Base-by-base conservation (phyloP, 1,140 invertebrate species). In the Cotesia chilonis region DNA sequence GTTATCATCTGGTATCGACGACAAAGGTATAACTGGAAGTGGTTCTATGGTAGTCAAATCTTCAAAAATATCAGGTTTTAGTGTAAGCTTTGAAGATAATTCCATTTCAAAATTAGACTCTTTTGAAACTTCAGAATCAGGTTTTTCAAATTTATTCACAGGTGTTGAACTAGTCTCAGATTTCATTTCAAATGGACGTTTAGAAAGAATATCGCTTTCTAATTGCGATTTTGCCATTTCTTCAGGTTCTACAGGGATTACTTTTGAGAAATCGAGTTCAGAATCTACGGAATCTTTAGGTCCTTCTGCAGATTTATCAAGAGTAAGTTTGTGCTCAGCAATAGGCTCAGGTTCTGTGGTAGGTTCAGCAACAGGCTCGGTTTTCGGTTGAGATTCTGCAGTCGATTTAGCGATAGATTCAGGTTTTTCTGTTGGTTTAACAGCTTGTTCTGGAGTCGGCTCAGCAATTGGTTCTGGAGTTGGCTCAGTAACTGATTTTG, bases 141-240 rank as follows among this genome's bases (percentile, higher is more conserved):
- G 12, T 37, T 55, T 38, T 35, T 61, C 28, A 7, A 28, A 35
- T 61, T 61, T 6, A 5, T 10, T 35, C 5, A 7, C 28, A 7
- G 5, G 4, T 7, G 6, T 47, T 47, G 10, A 47, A 47, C 10
- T 10, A 0, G 79, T 80, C 70, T 83, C 80, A 28, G 79, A 71
- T 65, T 76, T 82, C 67, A 79, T 79, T 70, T 85, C 81, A 37
- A 75, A 68, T 54, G 75, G 59, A 4, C 75, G 74, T 81, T 82
- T 79, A 41, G 79, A 73, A 35, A 60, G 59, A 59, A 80, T 77
- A 71, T 82, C 75, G 51, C 78, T 61, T 60, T 74, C 68, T 20
- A 54, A 37, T 10, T 9, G 14, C 4, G 72, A 61, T 61, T 81
- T 77, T 69, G 75, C 67, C 72, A 80, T 75, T 28, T 79, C 75